Evolutionary conservation across 2,888 invertebrate species (phyloP), one percentile per base, ranked within the genome.

Genomic region (Ophion obscuratus): DNA sequence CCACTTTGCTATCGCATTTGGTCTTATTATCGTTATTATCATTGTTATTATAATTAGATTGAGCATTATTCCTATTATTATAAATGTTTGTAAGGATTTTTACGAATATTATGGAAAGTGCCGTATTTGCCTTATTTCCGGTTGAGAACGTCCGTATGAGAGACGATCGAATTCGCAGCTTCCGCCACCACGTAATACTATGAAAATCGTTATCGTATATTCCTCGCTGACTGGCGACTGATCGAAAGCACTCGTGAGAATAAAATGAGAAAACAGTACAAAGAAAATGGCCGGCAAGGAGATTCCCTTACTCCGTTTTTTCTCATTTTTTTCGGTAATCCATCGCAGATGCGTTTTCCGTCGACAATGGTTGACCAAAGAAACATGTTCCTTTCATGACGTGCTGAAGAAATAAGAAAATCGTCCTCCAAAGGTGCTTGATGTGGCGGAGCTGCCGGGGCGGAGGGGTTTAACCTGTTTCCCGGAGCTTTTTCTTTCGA

Each of bases 231-330:
- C 59, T 70, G 53, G 36, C 31, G 47, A 53, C 81, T 4, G 61
- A 40, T 11, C 40, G 31, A 81, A 77, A 79, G 75, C 75, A 78
- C 73, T 68, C 68, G 81, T 75, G 68, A 81, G 76, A 73, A 79
- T 68, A 80, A 77, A 76, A 76, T 81, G 86, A 83, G 80, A 68
- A 80, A 86, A 77, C 77, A 83, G 66, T 66, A 74, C 53, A 71
- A 27, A 20, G 59, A 71, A 36, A 73, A 61, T 78, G 74, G 61
- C 59, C 61, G 77, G 64, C 6, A 24, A 53, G 64, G 36, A 36
- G 59, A 44, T 77, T 83, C 61, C 68, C 44, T 67, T n/a, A 36
- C 36, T 20, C 17, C 31, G 57, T 59, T 73, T 11, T 47, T 20
- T 40, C 20, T 20, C 4, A 1, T 74, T 74, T 61, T 61, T 74